These are phyloP conservation scores for Linurgus olivaceus DNA, from an alignment of 2,797 vertebrate species.

Conservation along the genomic window DNA sequence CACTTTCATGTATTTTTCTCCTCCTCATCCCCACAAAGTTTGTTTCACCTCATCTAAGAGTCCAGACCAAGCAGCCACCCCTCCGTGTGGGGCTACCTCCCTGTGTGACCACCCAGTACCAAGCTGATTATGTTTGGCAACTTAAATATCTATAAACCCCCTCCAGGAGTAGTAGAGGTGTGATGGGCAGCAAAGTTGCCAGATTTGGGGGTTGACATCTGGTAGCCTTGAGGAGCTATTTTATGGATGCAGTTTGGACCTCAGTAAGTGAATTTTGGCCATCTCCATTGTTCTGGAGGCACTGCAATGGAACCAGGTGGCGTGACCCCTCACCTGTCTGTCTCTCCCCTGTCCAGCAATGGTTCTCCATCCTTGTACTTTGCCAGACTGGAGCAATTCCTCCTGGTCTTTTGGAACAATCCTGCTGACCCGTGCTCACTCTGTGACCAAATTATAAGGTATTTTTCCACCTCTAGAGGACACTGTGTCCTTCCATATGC, in stretches of 20 bases:
- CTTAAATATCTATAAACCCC: not conserved
- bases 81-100: not conserved
- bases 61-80: not conserved
- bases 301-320: not conserved
- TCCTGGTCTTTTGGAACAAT: not conserved
- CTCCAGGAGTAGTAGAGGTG: not conserved
- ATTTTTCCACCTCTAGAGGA: slow-evolving; percentile 60
- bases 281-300: not conserved
- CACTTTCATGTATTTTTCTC: not conserved
- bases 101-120: not conserved
- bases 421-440: not conserved
- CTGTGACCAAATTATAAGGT: not conserved
- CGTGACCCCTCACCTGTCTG: accelerated
- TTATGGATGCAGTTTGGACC: not conserved
- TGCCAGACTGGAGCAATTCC: not conserved
- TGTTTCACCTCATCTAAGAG: not conserved
- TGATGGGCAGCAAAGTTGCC: not conserved
- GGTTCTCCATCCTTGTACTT: not conserved
- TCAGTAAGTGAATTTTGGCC: not conserved
- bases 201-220: not conserved
- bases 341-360: not conserved
- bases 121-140: not conserved
- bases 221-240: not conserved
- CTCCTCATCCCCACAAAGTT: not conserved
- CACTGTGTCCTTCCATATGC: slow-evolving; percentile 43